phyloP scores from a whole-genome alignment of 2,797 vertebrate genomes.

The Parotocinclus haroldoi region DNA sequence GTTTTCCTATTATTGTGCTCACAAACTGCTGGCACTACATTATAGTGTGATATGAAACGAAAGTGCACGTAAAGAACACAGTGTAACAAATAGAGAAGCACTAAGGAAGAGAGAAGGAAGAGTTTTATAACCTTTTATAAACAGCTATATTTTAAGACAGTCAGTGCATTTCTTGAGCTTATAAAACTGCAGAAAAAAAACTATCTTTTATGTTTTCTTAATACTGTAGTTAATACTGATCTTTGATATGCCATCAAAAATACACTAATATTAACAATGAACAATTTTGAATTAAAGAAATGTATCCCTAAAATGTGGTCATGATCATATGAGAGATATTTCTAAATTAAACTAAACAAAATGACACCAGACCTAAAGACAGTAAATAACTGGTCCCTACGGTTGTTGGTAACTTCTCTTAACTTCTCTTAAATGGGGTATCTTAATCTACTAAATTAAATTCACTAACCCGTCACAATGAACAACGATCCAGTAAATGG shows the following conservation, averaged over 20 bases:
- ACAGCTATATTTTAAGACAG: too few relatives aligned
- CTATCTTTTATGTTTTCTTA: neutral
- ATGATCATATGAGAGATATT: constrained; percentile 4
- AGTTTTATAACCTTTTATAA: too few relatives aligned
- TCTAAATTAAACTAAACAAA: neutral
- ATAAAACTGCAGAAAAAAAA: neutral
- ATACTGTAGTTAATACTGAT: neutral
- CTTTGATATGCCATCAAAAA: constrained; percentile 8
- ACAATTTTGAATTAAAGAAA: constrained; percentile 9
- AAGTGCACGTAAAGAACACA: constrained; percentile 17
- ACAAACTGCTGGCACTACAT: constrained; percentile 26
- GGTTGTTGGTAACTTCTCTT: too few relatives aligned
- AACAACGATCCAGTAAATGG: too few relatives aligned
- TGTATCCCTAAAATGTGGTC: constrained; percentile 14
- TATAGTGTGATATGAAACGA: constrained; percentile 16
- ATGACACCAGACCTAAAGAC: too few relatives aligned
- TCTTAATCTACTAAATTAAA: too few relatives aligned
- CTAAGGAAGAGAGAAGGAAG: neutral
- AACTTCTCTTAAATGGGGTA: too few relatives aligned
- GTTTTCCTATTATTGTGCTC: constrained; percentile 17
- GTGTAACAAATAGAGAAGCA: constrained; percentile 11
- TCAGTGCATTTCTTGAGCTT: constrained; percentile 14
- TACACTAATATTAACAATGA: constrained; percentile 3
- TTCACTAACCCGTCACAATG: too few relatives aligned
- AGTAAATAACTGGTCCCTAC: too few relatives aligned